These are phyloP conservation scores for Cremastobaeus sp. DNA, from an alignment of 2,888 invertebrate species.

Conservation along the genomic window DNA sequence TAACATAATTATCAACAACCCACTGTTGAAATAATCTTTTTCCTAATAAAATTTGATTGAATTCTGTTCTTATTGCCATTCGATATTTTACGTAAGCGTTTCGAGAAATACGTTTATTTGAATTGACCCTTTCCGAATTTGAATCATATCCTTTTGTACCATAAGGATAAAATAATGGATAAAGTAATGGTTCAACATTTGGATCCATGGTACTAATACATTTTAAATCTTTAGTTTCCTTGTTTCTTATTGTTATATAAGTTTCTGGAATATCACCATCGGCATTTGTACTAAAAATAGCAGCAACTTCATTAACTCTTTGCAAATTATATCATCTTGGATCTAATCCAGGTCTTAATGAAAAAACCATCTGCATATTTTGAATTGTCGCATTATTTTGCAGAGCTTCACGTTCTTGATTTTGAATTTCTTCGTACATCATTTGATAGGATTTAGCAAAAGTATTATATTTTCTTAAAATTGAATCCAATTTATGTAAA, in stretches of 20 bases:
- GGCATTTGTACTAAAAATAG: too few species aligned
- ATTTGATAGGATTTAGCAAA: too few species aligned
- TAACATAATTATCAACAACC: too few species aligned
- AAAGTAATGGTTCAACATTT: conserved; percentile 1
- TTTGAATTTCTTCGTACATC: too few species aligned
- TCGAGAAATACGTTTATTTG: background rate
- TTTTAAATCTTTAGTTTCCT: background rate
- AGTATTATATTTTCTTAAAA: too few species aligned
- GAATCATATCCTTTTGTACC: conserved; percentile 1
- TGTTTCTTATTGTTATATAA: conserved; percentile 2
- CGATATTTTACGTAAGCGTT: background rate
- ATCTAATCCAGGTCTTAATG: background rate
- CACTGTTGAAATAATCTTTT: too few species aligned
- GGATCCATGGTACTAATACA: background rate
- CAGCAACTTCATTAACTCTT: too few species aligned
- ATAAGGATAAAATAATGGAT: conserved; percentile 1
- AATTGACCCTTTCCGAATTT: background rate
- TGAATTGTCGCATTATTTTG: background rate
- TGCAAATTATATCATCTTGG: background rate
- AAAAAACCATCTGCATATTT: background rate
- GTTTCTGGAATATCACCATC: background rate
- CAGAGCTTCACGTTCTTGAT: too few species aligned
- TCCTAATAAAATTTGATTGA: background rate
- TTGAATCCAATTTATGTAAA: too few species aligned
- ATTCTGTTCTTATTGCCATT: conserved; percentile 1